A percentile compares a stretch with the other conserved stretches of the same genome.
These are phyloP conservation scores for Pogonophryne albipinna DNA, from an alignment of 2,797 vertebrate species.

Conservation along the genomic window DNA sequence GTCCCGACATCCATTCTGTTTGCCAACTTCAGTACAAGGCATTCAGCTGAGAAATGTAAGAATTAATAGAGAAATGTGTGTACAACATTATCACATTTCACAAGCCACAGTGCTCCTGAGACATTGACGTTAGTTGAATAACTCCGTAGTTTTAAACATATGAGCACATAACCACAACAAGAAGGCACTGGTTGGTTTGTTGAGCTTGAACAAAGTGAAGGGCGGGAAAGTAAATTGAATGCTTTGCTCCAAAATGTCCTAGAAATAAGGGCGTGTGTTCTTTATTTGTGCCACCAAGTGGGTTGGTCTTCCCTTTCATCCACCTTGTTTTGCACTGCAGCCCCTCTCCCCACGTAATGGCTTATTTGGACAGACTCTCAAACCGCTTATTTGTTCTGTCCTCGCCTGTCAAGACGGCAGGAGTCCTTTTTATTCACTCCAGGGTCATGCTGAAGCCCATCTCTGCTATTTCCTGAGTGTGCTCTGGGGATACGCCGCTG, in stretches of 20 bases:
- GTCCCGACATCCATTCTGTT: constrained; percentile 35
- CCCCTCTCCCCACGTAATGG: constrained; percentile 44
- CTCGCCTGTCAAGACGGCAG: constrained; percentile 3
- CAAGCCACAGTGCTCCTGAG: constrained; percentile 26
- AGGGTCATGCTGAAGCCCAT: constrained; percentile 32
- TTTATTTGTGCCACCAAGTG: constrained; percentile 42
- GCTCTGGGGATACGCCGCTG: constrained; percentile 34
- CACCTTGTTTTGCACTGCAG: constrained; percentile 17
- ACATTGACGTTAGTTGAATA: not conserved
- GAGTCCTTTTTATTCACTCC: constrained; percentile 36
- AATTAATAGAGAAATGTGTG: constrained; percentile 33
- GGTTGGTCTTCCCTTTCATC: constrained; percentile 52
- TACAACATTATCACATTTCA: constrained; percentile 27
- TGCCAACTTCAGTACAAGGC: constrained; percentile 11
- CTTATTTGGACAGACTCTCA: constrained; percentile 48
- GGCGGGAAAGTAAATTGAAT: constrained; percentile 31
- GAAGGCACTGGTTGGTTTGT: constrained; percentile 9
- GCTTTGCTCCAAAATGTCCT: constrained; percentile 39
- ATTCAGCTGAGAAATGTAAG: constrained; percentile 42
- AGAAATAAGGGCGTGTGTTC: constrained; percentile 42
- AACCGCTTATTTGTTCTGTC: constrained; percentile 37
- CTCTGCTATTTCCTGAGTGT: constrained; percentile 32
- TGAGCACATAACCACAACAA: constrained; percentile 16
- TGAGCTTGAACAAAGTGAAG: constrained; percentile 28
- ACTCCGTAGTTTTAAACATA: constrained; percentile 32